These are phyloP conservation scores for Oreochromis aureus DNA, from an alignment of 2,113 vertebrate species.

Conservation along the genomic window DNA sequence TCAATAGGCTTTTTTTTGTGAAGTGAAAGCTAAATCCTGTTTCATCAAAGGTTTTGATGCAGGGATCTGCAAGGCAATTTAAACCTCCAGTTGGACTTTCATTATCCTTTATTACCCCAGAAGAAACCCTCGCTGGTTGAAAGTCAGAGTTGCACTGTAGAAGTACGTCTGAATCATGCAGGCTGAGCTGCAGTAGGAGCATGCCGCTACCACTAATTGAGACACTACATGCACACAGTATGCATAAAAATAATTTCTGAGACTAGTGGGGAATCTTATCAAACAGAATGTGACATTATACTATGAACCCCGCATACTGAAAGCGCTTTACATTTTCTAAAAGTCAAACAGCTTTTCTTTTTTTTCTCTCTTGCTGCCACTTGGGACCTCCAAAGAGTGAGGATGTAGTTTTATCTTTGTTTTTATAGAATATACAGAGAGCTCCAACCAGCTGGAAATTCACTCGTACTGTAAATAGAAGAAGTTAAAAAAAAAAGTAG, in stretches of 20 bases:
- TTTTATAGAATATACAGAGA: neutral
- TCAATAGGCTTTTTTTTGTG: neutral
- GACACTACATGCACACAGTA: neutral
- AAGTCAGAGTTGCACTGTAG: neutral
- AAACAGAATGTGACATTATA: constrained; percentile 12
- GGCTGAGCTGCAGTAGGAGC: neutral
- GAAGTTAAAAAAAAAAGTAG: neutral
- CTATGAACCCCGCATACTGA: neutral
- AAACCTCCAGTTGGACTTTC: neutral
- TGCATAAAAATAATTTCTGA: neutral
- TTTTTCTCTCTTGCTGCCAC: neutral
- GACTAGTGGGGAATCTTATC: neutral
- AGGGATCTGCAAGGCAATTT: neutral
- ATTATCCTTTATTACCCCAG: neutral
- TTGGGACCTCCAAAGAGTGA: neutral
- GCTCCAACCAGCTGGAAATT: neutral
- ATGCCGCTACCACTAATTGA: neutral
- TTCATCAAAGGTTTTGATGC: neutral
- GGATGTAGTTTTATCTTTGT: neutral
- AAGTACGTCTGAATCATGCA: neutral
- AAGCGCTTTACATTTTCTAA: neutral
- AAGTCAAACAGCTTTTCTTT: neutral
- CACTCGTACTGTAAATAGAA: neutral
- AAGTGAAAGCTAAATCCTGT: neutral
- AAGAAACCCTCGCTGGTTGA: neutral